phyloP scores from a whole-genome alignment of 1,140 invertebrate species.

The Zaprionus tsacasi region DNA sequence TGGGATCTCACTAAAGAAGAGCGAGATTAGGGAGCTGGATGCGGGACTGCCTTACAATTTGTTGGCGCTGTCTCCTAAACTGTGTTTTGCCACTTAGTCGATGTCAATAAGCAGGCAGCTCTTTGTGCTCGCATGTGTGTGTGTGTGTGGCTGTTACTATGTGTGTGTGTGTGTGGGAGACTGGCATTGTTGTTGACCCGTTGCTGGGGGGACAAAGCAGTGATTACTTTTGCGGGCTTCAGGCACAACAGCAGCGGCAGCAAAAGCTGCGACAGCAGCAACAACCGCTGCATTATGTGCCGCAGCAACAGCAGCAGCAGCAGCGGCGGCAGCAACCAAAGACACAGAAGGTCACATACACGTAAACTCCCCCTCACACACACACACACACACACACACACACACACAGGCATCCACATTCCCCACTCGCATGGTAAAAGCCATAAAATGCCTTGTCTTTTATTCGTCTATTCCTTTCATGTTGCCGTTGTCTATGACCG shows the following conservation, averaged over 20 bases:
- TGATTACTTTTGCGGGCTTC: slow-evolving; percentile 65
- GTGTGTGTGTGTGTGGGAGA: slow-evolving; percentile 11
- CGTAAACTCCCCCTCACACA: not conserved
- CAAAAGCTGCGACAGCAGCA: slow-evolving; percentile 9
- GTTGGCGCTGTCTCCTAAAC: slow-evolving; percentile 40
- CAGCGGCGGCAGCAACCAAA: slow-evolving; percentile 66
- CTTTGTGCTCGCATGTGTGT: slow-evolving; percentile 1
- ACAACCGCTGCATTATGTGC: slow-evolving; percentile 51
- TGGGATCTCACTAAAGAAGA: not conserved
- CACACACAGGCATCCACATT: slow-evolving; percentile 2
- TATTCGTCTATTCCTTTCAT: slow-evolving; percentile 15
- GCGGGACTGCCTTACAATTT: slow-evolving; percentile 38
- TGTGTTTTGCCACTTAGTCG: slow-evolving; percentile 68
- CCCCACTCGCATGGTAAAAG: slow-evolving; percentile 11
- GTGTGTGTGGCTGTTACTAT: not conserved
- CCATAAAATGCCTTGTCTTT: slow-evolving; percentile 59
- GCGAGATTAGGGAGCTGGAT: slow-evolving; percentile 6
- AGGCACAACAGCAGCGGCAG: slow-evolving; percentile 3
- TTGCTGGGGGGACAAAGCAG: slow-evolving; percentile 51
- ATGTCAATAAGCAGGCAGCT: slow-evolving; percentile 65
- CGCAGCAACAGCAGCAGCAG: slow-evolving; percentile 59
- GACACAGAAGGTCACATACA: slow-evolving; percentile 70
- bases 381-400: slow-evolving; percentile 10
- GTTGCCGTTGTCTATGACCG: slow-evolving; percentile 21
- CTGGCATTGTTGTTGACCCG: slow-evolving; percentile 33